A percentile compares a stretch with the other conserved stretches of the same genome.
phyloP scores from a whole-genome alignment of 2,113 vertebrate genomes.

The Circaetus cinerascens region DNA sequence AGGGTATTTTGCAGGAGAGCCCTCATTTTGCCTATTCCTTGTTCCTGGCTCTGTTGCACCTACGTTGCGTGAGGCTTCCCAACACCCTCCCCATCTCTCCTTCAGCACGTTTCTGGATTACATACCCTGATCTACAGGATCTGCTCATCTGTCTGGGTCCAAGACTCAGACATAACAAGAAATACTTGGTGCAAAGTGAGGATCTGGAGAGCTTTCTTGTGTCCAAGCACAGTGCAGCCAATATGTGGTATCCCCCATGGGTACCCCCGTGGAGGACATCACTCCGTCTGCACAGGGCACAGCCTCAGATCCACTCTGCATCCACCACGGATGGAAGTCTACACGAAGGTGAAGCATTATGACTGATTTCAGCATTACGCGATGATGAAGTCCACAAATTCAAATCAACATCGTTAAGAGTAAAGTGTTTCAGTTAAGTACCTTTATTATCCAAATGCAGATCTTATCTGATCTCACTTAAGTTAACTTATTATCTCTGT shows the following conservation, averaged over 20 bases:
- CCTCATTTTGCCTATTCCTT: not conserved
- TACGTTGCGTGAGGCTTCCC: not conserved
- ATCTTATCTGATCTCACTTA: not conserved
- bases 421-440: not conserved
- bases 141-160: not conserved
- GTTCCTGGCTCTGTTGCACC: not conserved
- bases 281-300: not conserved
- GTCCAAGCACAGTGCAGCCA: not conserved
- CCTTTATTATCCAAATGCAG: not conserved
- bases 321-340: not conserved
- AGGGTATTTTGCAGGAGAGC: not conserved
- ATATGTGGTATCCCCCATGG: rapidly evolving
- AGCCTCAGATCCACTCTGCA: not conserved
- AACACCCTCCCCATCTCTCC: not conserved
- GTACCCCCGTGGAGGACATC: rapidly evolving
- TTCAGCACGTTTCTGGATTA: not conserved
- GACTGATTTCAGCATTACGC: not conserved
- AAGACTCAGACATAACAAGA: not conserved
- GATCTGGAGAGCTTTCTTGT: not conserved
- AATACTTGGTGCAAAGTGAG: not conserved
- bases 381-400: not conserved
- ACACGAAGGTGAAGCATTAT: rapidly evolving
- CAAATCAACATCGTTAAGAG: not conserved
- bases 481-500: not conserved
- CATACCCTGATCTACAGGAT: not conserved